Conservation (phyloP, 2,797 vertebrate genomes). For the Spinibarbus caldwelli region DNA sequence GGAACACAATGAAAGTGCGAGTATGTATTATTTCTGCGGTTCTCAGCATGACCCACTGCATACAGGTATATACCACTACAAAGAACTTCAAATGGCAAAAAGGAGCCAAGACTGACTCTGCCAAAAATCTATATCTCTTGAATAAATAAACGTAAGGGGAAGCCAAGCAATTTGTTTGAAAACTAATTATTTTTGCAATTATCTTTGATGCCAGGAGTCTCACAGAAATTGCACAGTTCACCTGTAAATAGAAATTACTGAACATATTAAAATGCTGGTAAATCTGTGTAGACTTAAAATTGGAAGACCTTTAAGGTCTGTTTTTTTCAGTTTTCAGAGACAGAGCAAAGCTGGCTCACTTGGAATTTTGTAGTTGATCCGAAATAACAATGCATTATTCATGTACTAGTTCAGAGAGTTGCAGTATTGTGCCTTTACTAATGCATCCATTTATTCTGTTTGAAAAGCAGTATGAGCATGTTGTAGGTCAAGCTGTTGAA, state of each 20-base stretch:
- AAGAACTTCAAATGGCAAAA: not conserved
- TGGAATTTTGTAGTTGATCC: not conserved
- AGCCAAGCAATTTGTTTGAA: not conserved
- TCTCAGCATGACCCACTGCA: not conserved
- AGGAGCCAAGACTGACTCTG: not conserved
- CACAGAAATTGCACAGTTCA: not conserved
- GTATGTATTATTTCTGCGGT: not conserved
- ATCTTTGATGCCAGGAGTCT: not conserved
- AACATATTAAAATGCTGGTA: constrained; percentile 6
- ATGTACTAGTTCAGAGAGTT: not conserved
- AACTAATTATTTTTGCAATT: not conserved
- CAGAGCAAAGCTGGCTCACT: not conserved
- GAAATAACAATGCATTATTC: constrained; percentile 24
- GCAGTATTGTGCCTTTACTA: not conserved
- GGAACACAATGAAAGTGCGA: not conserved
- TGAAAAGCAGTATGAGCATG: constrained; percentile 13
- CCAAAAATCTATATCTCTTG: not conserved
- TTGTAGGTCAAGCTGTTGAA: constrained; percentile 14
- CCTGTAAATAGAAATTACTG: not conserved
- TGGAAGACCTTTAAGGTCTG: not conserved
- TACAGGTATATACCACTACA: not conserved
- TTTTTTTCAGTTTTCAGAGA: constrained; percentile 18
- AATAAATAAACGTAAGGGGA: not conserved
- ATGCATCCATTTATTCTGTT: constrained; percentile 27
- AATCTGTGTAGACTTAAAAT: not conserved